phyloP scores from a whole-genome alignment of 2,113 vertebrate species.

The Syngnathus floridae region DNA sequence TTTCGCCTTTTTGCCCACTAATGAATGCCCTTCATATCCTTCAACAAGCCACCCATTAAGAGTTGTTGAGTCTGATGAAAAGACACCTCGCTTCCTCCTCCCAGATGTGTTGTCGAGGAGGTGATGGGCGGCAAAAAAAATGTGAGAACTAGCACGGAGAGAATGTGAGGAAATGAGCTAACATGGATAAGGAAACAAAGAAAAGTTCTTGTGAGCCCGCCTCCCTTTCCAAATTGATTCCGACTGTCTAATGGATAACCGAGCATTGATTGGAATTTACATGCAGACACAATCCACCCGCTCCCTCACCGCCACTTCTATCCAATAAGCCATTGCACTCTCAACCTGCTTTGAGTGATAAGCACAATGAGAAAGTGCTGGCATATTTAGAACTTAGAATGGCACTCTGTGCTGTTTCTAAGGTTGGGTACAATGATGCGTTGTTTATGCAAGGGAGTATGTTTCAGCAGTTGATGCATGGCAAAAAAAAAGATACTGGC shows the following conservation, averaged over 20 bases:
- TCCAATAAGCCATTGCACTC: slow-evolving; percentile 42
- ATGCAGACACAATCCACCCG: slow-evolving; percentile 41
- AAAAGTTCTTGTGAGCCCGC: slow-evolving; percentile 34
- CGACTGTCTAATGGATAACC: slow-evolving; percentile 59
- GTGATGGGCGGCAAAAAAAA: slow-evolving; percentile 15
- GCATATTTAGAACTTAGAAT: slow-evolving; percentile 44
- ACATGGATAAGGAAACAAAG: slow-evolving; percentile 45
- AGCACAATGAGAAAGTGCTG: slow-evolving; percentile 38
- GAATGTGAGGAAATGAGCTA: slow-evolving; percentile 25
- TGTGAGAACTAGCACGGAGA: slow-evolving; percentile 23
- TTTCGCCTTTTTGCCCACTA: slow-evolving; percentile 27
- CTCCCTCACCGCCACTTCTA: slow-evolving; percentile 17
- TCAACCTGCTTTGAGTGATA: slow-evolving; percentile 55
- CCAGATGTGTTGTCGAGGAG: slow-evolving; percentile 8
- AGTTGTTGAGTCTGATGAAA: slow-evolving; percentile 43
- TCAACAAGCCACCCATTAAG: slow-evolving; percentile 47
- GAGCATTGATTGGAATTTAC: slow-evolving; percentile 60
- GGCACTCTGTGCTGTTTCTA: slow-evolving; percentile 24
- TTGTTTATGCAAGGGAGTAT: slow-evolving; percentile 47
- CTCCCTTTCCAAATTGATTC: slow-evolving; percentile 54
- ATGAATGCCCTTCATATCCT: slow-evolving; percentile 35
- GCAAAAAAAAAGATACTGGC: slow-evolving; percentile 30
- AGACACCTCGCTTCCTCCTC: not conserved
- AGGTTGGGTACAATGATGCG: slow-evolving; percentile 36
- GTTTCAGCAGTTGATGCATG: slow-evolving; percentile 53